Conservation (phyloP, 2,888 invertebrate genomes). For the Steinernema hermaphroditum region DNA sequence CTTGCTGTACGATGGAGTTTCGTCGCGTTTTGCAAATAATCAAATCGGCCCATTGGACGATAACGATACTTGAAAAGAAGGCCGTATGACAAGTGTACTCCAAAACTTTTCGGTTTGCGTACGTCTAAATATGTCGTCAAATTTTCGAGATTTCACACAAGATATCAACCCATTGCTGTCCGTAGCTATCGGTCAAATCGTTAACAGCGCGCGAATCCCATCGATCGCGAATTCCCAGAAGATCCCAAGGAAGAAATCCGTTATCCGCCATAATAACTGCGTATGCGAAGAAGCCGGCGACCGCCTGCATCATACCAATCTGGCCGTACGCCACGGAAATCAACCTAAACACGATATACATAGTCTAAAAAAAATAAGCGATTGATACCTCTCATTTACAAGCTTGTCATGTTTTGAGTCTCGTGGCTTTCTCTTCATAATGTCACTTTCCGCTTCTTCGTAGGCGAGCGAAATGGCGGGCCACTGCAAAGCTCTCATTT, state of each 20-base stretch:
- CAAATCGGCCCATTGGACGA: slow-evolving; percentile 69
- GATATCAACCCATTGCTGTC: slow-evolving; percentile 89
- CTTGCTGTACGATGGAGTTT: slow-evolving; percentile 68
- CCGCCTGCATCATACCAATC: slow-evolving; percentile 98
- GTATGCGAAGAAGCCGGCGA: slow-evolving; percentile 98
- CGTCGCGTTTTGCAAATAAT: slow-evolving; percentile 69
- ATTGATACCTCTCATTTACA: slow-evolving; percentile 77
- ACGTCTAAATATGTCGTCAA: slow-evolving; percentile 39
- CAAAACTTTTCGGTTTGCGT: slow-evolving; percentile 54
- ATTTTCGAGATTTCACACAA: background rate
- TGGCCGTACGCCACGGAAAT: slow-evolving; percentile 99
- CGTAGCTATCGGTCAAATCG: slow-evolving; percentile 94
- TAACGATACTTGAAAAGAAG: slow-evolving; percentile 69
- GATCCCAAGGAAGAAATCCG: slow-evolving; percentile 84
- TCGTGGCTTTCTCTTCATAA: slow-evolving; percentile 75
- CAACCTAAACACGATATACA: slow-evolving; percentile 70
- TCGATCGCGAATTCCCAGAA: slow-evolving; percentile 90
- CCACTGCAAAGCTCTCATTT: slow-evolving; percentile 69
- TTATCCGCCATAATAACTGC: slow-evolving; percentile 99
- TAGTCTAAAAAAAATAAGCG: too few species aligned
- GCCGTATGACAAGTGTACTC: slow-evolving; percentile 70
- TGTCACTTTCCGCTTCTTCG: slow-evolving; percentile 76
- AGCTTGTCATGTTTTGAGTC: slow-evolving; percentile 74
- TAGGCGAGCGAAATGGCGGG: slow-evolving; percentile 78
- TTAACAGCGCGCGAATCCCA: slow-evolving; percentile 99